Evolutionary conservation across 2,113 vertebrate species (phyloP).

Genomic region (Elachura formosa): DNA sequence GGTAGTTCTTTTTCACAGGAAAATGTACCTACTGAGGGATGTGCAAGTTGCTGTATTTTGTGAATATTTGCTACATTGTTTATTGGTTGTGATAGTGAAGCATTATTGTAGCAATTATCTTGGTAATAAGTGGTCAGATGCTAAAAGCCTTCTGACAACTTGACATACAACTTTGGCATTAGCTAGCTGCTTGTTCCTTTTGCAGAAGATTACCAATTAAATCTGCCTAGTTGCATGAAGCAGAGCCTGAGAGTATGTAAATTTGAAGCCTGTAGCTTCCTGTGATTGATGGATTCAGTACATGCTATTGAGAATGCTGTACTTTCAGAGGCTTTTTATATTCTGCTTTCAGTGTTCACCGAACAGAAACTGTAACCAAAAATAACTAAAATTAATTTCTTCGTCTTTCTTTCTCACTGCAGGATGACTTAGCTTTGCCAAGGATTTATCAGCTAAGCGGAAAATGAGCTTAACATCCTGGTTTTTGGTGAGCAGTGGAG

Average conservation of each 20-base stretch:
- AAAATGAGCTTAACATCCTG: constrained; percentile 98
- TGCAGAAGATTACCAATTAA: neutral
- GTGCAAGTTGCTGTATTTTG: neutral
- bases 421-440: constrained; percentile 88
- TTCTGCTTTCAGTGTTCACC: constrained; percentile 5
- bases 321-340: constrained; percentile 23
- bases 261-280: constrained; percentile 72
- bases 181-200: neutral
- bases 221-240: neutral
- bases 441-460: constrained; percentile 76
- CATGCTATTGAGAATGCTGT: neutral
- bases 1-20: neutral
- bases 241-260: neutral
- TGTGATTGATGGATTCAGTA: constrained; percentile 73
- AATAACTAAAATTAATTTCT: constrained; percentile 56
- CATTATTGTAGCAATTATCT: neutral
- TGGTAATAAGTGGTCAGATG: neutral
- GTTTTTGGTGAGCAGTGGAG: constrained; percentile 99
- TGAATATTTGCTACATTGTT: neutral
- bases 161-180: neutral
- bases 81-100: neutral
- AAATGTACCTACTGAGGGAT: no score
- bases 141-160: neutral
- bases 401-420: constrained; percentile 34
- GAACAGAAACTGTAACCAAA: constrained; percentile 45